Evolutionary conservation across 2,113 vertebrate genomes (phyloP), one percentile per base, ranked within the genome.

Genomic region (Vidua macroura): DNA sequence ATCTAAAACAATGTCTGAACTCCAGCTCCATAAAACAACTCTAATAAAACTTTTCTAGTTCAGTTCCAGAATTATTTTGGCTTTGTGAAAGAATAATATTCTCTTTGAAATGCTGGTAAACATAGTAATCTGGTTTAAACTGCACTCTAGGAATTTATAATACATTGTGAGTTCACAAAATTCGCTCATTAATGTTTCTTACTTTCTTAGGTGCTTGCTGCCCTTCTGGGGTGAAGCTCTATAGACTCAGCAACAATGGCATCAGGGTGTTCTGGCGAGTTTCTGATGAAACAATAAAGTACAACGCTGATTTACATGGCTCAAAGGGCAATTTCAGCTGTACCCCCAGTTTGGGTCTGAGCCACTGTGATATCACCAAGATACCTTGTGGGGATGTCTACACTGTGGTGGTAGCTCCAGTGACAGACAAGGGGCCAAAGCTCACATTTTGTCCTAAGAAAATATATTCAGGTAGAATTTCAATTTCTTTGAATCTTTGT

Each of bases 301-400:
- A 99, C 92, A 98, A 33, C 2, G 98, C 98, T 5, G 97, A 98
- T 90, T 94, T 99, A 73, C 96, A 78, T 9, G 98, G 98, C 20
- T 98, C 98, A 27, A 98, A 97, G 56, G 97, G 97, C 93, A 98
- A 99, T 96, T 99, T 99, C 96, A 98, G 98, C 9, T 99, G 99
- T 67, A 95, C 30, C 21, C 97, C 98, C 5, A 83, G 75, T 2
- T 39, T 84, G 4, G 97, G 97, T 16, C 87, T 90, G 72, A 98
- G 91, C 75, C 98, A 97, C 95, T 99, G 99, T 35, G 98, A 99
- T 24, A 95, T 99, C 75, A 91, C 95, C 0, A 95, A 98, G 69
- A 97, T 98, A 63, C 96, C 97, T 16, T 99, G 99, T 60, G 99
- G 99, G 22, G 98, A 99, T 9, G 98, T 98, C 27, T 99, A 99